Percentiles rank a stretch among this genome's conserved stretches.
Evolutionary conservation across 2,888 invertebrate genomes (phyloP).

Genomic region (Neria commutata): DNA sequence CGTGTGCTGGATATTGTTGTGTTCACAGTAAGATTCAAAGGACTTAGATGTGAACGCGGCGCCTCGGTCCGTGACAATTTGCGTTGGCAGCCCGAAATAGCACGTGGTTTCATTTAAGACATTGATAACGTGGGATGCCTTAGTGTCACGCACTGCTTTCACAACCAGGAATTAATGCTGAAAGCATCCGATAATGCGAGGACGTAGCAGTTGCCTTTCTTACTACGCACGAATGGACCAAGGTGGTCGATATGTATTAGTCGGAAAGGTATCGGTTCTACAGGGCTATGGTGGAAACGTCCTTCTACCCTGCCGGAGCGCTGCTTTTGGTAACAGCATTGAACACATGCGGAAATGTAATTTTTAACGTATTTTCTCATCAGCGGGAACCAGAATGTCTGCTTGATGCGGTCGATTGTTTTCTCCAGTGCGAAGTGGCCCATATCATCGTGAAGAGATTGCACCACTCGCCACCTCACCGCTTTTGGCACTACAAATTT

Average conservation of each 20-base stretch:
- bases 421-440: conserved; percentile 19
- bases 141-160: too few relatives aligned
- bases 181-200: too few relatives aligned
- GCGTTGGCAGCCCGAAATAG: conserved; percentile 24
- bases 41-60: too few relatives aligned
- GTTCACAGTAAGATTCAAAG: too few relatives aligned
- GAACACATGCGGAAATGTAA: conserved; percentile 15
- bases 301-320: conserved; percentile 1
- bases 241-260: conserved; percentile 19
- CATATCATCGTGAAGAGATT: conserved; percentile 14
- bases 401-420: conserved; percentile 6
- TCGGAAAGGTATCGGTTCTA: conserved; percentile 11
- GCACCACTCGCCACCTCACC: conserved; percentile 17
- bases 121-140: conserved; percentile 23
- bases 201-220: too few relatives aligned
- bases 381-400: too few relatives aligned
- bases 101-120: conserved; percentile 22
- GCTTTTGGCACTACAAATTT: conserved; percentile 12
- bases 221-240: too few relatives aligned
- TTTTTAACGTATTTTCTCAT: conserved; percentile 2
- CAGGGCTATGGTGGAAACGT: background rate
- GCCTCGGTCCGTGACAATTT: conserved; percentile 3
- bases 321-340: conserved; percentile 17
- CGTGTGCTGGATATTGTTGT: background rate
- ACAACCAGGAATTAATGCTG: too few relatives aligned